Percentiles rank a stretch among this genome's conserved stretches.
Evolutionary conservation across 2,888 invertebrate genomes (phyloP).

Genomic region (Caenorhabditis auriculariae): DNA sequence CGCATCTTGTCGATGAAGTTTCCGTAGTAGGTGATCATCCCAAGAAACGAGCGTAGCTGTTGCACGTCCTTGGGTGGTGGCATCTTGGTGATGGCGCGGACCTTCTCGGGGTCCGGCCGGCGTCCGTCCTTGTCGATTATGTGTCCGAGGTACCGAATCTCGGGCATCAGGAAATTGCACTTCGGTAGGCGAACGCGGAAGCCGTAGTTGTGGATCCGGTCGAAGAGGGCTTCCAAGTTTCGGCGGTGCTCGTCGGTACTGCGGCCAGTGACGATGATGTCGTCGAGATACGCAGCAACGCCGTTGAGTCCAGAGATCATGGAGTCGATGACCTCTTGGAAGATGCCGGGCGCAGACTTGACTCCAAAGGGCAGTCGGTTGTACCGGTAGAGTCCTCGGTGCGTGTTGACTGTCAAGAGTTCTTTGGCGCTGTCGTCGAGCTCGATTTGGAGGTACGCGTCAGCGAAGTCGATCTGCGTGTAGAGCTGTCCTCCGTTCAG

Average conservation of each 20-base stretch:
- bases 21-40: slow-evolving; percentile 26
- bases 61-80: slow-evolving; percentile 16
- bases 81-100: slow-evolving; percentile 22
- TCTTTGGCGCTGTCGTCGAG: slow-evolving; percentile 27
- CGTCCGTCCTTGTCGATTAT: slow-evolving; percentile 23
- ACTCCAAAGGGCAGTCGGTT: slow-evolving; percentile 44
- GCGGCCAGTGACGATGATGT: slow-evolving; percentile 26
- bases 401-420: slow-evolving; percentile 37
- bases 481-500: slow-evolving; percentile 34
- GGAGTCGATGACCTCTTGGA: slow-evolving; percentile 35
- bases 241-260: slow-evolving; percentile 19
- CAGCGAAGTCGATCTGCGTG: slow-evolving; percentile 38
- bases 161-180: slow-evolving; percentile 25
- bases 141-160: slow-evolving; percentile 35
- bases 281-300: slow-evolving; percentile 33
- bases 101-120: slow-evolving; percentile 23
- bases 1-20: slow-evolving; percentile 10
- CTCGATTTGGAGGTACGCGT: slow-evolving; percentile 45
- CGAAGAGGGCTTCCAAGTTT: slow-evolving; percentile 15
- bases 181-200: slow-evolving; percentile 33
- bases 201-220: slow-evolving; percentile 24
- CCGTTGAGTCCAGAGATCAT: slow-evolving; percentile 27
- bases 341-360: slow-evolving; percentile 36
- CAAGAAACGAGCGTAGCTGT: slow-evolving; percentile 22
- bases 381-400: slow-evolving; percentile 37